These are phyloP conservation scores for Ailuropoda melanoleuca DNA, from an alignment of 2,113 vertebrate genomes.

Conservation along the genomic window DNA sequence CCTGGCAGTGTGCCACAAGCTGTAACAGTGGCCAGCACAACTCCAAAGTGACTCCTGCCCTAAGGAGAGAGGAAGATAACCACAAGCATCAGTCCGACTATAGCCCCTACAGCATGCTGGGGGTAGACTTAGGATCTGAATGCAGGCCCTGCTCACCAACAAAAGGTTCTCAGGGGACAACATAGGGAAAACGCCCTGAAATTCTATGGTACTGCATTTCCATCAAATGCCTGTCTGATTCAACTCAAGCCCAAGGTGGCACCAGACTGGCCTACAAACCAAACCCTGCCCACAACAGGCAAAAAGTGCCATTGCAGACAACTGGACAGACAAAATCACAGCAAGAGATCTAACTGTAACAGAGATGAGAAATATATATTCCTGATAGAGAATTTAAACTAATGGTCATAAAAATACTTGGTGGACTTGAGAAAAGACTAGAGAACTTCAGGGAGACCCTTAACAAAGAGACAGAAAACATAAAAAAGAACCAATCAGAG, in stretches of 20 bases:
- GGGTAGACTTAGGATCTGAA: not conserved
- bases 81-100: not conserved
- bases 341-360: not conserved
- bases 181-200: not conserved
- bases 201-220: not conserved
- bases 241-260: not conserved
- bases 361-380: not conserved
- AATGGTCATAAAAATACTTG: not conserved
- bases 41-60: not conserved
- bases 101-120: not conserved
- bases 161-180: not conserved
- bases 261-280: not conserved
- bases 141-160: not conserved
- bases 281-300: not conserved
- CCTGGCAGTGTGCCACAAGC: not conserved
- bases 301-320: not conserved
- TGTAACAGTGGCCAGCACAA: not conserved
- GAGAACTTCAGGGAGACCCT: not conserved
- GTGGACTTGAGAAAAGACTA: not conserved
- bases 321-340: not conserved
- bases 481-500: not conserved
- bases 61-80: not conserved
- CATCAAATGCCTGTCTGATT: not conserved
- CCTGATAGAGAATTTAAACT: not conserved
- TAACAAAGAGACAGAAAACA: not conserved